Percentiles rank a stretch among this genome's conserved stretches.
Conservation (phyloP, 2,888 invertebrate species). For the Protodeltote pygarga region DNA sequence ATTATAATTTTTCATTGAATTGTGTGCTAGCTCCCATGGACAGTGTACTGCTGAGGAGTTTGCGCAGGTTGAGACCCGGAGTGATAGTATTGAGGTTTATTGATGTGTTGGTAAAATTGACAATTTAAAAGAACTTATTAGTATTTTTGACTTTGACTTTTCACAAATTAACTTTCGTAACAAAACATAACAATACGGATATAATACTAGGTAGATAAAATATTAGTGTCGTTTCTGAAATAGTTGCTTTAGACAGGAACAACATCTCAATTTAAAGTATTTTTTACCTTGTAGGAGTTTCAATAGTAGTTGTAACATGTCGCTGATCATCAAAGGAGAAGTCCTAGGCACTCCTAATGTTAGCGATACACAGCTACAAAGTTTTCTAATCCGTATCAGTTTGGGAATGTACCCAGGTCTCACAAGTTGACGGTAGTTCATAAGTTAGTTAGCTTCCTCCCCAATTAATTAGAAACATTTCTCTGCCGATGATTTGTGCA, state of each 20-base stretch:
- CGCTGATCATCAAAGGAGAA: slow-evolving; percentile 29
- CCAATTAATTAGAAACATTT: slow-evolving; percentile 32
- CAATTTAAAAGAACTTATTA: too few relatives aligned
- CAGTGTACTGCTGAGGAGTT: too few relatives aligned
- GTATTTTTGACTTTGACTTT: too few relatives aligned
- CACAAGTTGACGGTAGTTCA: slow-evolving; percentile 15
- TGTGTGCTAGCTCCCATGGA: too few relatives aligned
- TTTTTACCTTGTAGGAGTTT: neutral
- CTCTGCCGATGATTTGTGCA: slow-evolving; percentile 39
- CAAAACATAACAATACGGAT: too few relatives aligned
- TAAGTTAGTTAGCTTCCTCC: slow-evolving; percentile 24
- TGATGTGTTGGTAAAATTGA: too few relatives aligned
- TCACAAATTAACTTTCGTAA: too few relatives aligned
- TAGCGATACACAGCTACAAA: slow-evolving; percentile 21
- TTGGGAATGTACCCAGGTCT: slow-evolving; percentile 28
- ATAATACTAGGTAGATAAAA: too few relatives aligned
- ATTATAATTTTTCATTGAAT: too few relatives aligned
- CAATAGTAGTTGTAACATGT: slow-evolving; percentile 17
- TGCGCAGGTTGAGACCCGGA: too few relatives aligned
- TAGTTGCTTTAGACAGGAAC: neutral
- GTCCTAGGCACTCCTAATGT: slow-evolving; percentile 22
- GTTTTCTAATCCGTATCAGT: slow-evolving; percentile 29
- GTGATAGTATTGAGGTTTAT: too few relatives aligned
- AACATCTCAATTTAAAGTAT: slow-evolving; percentile 5
- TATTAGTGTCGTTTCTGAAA: too few relatives aligned